Conservation (phyloP, 2,797 vertebrate genomes). For the Myripristis jacobus region DNA sequence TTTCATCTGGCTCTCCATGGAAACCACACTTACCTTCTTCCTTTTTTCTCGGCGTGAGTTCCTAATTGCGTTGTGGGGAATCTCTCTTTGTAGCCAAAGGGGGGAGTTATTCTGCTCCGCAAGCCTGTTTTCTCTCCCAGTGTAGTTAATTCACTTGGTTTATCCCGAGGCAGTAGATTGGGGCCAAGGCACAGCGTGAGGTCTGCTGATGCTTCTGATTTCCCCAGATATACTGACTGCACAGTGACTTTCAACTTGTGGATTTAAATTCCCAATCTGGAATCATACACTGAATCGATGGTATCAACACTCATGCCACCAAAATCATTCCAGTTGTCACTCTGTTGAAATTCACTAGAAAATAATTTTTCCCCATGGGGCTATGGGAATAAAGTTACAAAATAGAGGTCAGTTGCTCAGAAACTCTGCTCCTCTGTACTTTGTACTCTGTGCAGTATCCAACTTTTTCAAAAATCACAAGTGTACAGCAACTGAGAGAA, state of each 20-base stretch:
- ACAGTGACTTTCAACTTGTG: slow-evolving; percentile 40
- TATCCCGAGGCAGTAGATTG: slow-evolving; percentile 46
- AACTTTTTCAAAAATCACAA: too few relatives aligned
- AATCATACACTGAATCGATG: not conserved
- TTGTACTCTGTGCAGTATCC: too few relatives aligned
- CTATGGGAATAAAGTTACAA: not conserved
- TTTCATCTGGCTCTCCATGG: slow-evolving; percentile 6
- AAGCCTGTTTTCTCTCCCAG: slow-evolving; percentile 37
- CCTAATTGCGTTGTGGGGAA: slow-evolving; percentile 50
- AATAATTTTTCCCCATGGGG: slow-evolving; percentile 26
- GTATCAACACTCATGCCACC: not conserved
- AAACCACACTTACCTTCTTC: slow-evolving; percentile 15
- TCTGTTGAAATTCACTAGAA: slow-evolving; percentile 42
- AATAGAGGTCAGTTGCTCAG: too few relatives aligned
- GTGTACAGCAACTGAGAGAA: too few relatives aligned
- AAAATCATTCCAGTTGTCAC: slow-evolving; percentile 15
- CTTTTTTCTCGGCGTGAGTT: slow-evolving; percentile 25
- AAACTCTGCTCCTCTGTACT: too few relatives aligned
- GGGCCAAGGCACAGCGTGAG: slow-evolving; percentile 42
- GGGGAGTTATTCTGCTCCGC: slow-evolving; percentile 50
- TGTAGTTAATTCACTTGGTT: slow-evolving; percentile 47
- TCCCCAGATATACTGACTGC: slow-evolving; percentile 56
- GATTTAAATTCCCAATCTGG: slow-evolving; percentile 47
- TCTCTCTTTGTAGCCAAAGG: slow-evolving; percentile 42
- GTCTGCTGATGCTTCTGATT: slow-evolving; percentile 66